Base-by-base conservation (phyloP, 2,797 vertebrate species). In the Argentina silus region DNA sequence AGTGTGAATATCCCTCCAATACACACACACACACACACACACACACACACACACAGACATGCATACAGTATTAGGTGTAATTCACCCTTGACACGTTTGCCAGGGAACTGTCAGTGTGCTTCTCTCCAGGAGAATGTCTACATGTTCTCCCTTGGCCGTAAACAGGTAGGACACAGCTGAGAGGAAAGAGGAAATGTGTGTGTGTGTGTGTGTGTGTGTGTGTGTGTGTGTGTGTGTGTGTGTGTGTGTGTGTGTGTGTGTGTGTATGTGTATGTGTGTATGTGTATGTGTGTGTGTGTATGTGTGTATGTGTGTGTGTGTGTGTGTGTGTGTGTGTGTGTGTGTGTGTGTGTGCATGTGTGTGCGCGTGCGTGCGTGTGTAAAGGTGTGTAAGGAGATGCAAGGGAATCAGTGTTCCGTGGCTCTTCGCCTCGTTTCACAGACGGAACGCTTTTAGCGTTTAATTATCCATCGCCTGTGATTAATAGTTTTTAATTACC, bases 401-500 rank as follows among this genome's bases (percentile, higher is more conserved):
- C 43, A 44, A 68, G 65, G 53, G 27, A 87, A 82, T 62, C 68
- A 55, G 67, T 75, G 87, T 86, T 84, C 81, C 80, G 57, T 89
- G 86, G 83, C 85, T 85, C 69, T 85, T 84, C 64, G 75, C 74
- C 84, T 86, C 86, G 79, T 91, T 89, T 86, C 82, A 88, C 87
- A 85, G 85, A 88, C 85, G 85, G 88, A 88, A 81, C 82, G 84
- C 85, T 90, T 89, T 89, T 88, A 90, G 89, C 78, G 67, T 91
- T 90, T 92, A 90, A 92, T 92, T 89, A 90, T 85, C 88, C 85
- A 78, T 76, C 57, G 67, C 73, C 70, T 80, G 83, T 90, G 88
- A 91, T 90, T 91, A 92, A 93, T 90, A 86, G 87, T 79, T 81
- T 93, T 90, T 90, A 89, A 91, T 91, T 88, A 91, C 84, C 63